Percentiles rank a stretch among this genome's conserved stretches.
Conservation (phyloP, 2,797 vertebrate genomes). For the Sebastes trivittatus region DNA sequence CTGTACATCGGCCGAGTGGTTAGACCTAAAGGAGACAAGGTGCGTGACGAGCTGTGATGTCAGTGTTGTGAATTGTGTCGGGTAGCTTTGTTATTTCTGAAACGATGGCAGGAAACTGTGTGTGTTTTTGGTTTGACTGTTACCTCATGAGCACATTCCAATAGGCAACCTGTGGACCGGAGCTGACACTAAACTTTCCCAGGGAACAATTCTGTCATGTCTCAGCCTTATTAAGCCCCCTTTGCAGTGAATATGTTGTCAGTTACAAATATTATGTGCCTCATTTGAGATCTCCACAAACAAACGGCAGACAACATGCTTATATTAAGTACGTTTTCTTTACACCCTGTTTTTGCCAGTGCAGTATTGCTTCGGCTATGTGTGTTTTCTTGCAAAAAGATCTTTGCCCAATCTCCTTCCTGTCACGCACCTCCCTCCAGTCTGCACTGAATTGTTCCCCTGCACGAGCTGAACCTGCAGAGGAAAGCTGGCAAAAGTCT, state of each 20-base stretch:
- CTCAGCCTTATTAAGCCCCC: not conserved
- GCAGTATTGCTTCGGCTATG: not conserved
- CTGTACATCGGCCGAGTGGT: slow-evolving; percentile 95
- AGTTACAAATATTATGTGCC: not conserved
- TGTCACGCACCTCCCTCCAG: not conserved
- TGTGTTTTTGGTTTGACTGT: slow-evolving; percentile 46
- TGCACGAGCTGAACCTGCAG: slow-evolving; percentile 32
- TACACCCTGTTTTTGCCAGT: slow-evolving; percentile 18
- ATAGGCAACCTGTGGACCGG: slow-evolving; percentile 43
- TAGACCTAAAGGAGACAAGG: slow-evolving; percentile 93
- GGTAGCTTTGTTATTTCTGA: slow-evolving; percentile 40
- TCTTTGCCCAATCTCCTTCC: slow-evolving; percentile 48
- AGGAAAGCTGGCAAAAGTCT: slow-evolving; percentile 24
- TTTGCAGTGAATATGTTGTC: not conserved
- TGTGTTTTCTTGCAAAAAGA: slow-evolving; percentile 67
- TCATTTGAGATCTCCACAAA: slow-evolving; percentile 9
- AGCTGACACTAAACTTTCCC: slow-evolving; percentile 11
- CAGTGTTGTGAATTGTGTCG: not conserved
- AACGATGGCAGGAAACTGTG: slow-evolving; percentile 34
- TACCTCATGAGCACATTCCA: slow-evolving; percentile 76
- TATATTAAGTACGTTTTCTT: slow-evolving; percentile 81
- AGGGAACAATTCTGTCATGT: slow-evolving; percentile 20
- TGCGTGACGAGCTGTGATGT: slow-evolving; percentile 93
- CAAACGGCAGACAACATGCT: slow-evolving; percentile 64
- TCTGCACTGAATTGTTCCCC: slow-evolving; percentile 69